phyloP scores from a whole-genome alignment of 2,113 vertebrate species.

The Scalopus aquaticus region DNA sequence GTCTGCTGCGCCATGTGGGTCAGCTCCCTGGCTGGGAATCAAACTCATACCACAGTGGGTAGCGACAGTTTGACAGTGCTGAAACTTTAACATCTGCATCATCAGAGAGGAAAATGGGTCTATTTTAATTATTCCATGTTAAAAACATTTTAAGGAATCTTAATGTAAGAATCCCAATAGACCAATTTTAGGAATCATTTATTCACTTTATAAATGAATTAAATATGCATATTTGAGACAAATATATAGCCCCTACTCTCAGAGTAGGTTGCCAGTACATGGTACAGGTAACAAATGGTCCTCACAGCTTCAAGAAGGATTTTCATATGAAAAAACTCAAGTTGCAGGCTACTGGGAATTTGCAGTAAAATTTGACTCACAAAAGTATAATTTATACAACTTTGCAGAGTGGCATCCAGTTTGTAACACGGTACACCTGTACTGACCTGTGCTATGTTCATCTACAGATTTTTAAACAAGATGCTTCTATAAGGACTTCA shows the following conservation, averaged over 20 bases:
- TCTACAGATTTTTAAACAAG: slow-evolving; percentile 61
- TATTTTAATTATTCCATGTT: slow-evolving; percentile 46
- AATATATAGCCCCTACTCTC: neutral
- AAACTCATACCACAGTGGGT: no score
- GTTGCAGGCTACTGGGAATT: slow-evolving; percentile 2
- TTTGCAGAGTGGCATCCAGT: neutral
- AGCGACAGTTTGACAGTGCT: no score
- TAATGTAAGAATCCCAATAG: slow-evolving; percentile 18
- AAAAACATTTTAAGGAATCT: slow-evolving; percentile 40
- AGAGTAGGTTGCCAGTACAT: neutral
- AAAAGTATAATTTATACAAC: slow-evolving; percentile 35
- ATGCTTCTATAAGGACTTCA: slow-evolving; percentile 48
- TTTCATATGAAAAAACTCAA: slow-evolving; percentile 40
- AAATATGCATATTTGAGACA: neutral
- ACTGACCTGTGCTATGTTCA: neutral
- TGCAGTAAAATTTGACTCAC: neutral
- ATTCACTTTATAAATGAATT: slow-evolving; percentile 10
- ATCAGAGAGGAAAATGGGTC: no score
- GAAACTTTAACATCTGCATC: no score
- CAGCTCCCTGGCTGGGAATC: no score
- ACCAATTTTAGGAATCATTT: slow-evolving; percentile 3
- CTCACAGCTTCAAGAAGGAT: slow-evolving; percentile 1
- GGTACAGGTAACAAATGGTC: neutral
- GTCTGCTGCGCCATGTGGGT: no score
- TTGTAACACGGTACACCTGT: slow-evolving; percentile 36